Conservation (phyloP, 2,888 invertebrate species). For the Caenorhabditis becei region DNA sequence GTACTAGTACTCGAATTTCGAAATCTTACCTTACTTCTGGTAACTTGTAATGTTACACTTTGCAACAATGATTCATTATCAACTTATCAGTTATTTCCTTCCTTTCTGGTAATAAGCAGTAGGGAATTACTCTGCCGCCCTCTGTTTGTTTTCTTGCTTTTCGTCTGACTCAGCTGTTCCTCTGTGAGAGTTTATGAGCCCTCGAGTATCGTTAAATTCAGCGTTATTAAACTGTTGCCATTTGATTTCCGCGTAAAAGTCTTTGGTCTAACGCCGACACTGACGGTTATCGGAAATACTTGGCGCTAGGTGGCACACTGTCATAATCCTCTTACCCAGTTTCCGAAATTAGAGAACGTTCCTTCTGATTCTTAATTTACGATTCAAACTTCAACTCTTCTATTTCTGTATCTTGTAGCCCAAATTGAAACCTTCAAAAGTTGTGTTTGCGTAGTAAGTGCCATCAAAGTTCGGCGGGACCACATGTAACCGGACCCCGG, state of each 20-base stretch:
- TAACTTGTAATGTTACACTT: no score
- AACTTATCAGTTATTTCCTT: neutral
- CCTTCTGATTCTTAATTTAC: neutral
- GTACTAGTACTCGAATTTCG: slow-evolving; percentile 1
- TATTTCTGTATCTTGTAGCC: neutral
- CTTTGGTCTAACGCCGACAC: slow-evolving; percentile 12
- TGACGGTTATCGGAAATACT: neutral
- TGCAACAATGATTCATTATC: no score
- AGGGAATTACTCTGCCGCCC: neutral
- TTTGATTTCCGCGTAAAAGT: slow-evolving; percentile 5
- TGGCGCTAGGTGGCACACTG: slow-evolving; percentile 5
- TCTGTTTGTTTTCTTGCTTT: neutral
- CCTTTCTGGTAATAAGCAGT: neutral
- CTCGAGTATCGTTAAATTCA: slow-evolving; percentile 4
- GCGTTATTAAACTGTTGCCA: neutral
- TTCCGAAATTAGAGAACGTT: neutral
- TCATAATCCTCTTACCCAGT: slow-evolving; percentile 17
- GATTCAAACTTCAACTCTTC: neutral
- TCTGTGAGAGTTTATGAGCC: neutral
- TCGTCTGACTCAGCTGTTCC: slow-evolving; percentile 7
- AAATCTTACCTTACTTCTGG: neutral
- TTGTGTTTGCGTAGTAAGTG: slow-evolving; percentile 4
- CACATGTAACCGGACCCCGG: slow-evolving; percentile 9
- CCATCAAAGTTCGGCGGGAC: slow-evolving; percentile 19
- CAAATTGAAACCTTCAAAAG: slow-evolving; percentile 9